Percentiles rank a stretch among this genome's conserved stretches.
Evolutionary conservation across 1,140 invertebrate species (phyloP).

Genomic region (Cephus cinctus): DNA sequence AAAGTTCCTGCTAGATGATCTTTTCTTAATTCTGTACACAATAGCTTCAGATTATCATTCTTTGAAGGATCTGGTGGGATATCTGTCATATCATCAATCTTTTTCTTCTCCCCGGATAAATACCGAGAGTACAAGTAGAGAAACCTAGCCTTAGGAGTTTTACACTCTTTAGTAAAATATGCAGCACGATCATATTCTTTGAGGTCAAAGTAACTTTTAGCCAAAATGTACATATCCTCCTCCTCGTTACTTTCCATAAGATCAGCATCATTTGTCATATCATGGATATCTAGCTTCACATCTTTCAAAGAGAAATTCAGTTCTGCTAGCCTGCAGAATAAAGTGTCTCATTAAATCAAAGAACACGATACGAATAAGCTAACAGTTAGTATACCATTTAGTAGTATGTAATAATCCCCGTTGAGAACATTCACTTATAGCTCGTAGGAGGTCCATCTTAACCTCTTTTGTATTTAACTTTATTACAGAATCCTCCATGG

Average conservation of each 20-base stretch:
- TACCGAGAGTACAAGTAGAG: constrained; percentile 84
- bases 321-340: constrained; percentile 69
- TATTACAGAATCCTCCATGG: constrained; percentile 41
- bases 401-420: constrained; percentile 70
- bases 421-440: constrained; percentile 69
- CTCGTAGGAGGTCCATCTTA: constrained; percentile 65
- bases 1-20: constrained; percentile 65
- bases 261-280: constrained; percentile 43
- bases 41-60: constrained; percentile 58
- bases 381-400: constrained; percentile 64
- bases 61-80: constrained; percentile 66
- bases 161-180: constrained; percentile 75
- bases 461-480: constrained; percentile 64
- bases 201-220: constrained; percentile 88
- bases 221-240: constrained; percentile 73
- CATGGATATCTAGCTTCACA: constrained; percentile 58
- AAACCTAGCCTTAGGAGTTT: constrained; percentile 69
- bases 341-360: constrained; percentile 15
- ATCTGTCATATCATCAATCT: constrained; percentile 79
- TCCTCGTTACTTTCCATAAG: constrained; percentile 54
- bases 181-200: constrained; percentile 91
- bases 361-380: constrained; percentile 1
- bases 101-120: constrained; percentile 85
- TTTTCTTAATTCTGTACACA: constrained; percentile 59
- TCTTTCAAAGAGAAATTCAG: constrained; percentile 75